phyloP scores from a whole-genome alignment of 2,113 vertebrate species.

The Muntiacus muntjak region DNA sequence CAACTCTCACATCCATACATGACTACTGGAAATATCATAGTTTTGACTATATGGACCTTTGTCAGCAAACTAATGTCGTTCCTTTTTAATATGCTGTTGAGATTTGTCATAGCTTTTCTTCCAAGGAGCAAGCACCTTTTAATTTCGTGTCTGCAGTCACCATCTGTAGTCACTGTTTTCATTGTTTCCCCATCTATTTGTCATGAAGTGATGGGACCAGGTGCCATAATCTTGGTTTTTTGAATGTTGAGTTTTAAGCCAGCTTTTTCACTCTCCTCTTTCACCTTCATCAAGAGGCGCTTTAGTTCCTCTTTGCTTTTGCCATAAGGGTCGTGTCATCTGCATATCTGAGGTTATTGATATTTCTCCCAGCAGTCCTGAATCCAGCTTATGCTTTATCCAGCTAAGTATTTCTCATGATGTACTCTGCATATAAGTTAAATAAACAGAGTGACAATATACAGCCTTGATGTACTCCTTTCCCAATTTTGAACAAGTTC shows the following conservation, averaged over 20 bases:
- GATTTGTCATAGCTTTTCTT: not conserved
- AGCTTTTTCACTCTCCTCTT: not conserved
- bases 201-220: not conserved
- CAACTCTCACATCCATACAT: not conserved
- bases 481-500: not conserved
- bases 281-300: fast-evolving
- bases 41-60: not conserved
- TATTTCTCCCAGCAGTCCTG: not conserved
- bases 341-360: not conserved
- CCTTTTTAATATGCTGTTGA: not conserved
- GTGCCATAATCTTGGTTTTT: not conserved
- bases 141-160: not conserved
- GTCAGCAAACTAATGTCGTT: not conserved
- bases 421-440: not conserved
- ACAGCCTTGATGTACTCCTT: not conserved
- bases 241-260: not conserved
- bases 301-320: not conserved
- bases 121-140: not conserved
- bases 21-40: not conserved
- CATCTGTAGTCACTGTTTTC: not conserved
- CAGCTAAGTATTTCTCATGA: not conserved
- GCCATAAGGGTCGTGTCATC: not conserved
- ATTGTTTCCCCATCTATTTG: not conserved
- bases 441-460: not conserved
- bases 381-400: not conserved